Base-by-base conservation (phyloP, 2,797 vertebrate species). In the Syngnathus rostellatus region DNA sequence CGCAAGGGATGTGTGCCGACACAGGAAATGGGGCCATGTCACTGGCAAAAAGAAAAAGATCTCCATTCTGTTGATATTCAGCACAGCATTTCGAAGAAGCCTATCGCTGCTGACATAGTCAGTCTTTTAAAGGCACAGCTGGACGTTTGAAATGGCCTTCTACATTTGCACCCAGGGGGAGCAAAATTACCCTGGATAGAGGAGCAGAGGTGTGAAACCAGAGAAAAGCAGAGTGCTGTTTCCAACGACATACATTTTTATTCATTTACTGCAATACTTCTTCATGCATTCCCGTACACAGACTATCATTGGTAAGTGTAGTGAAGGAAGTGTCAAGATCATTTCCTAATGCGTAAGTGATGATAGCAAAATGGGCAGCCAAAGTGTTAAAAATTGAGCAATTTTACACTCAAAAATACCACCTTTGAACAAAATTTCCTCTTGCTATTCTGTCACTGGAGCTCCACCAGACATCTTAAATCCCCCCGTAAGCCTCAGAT, bases 91-190 rank as follows among this genome's bases (percentile, higher is more conserved):
- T 82, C 72, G 76, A 78, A 78, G 78, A 60, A 70, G 70, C 76
- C n/a, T 65, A 68, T 71, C 6, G 41, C 68, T 64, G 65, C 70
- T 78, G 78, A 78, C 80, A 31, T 31, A 31, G 31, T 31, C 31
- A 76, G 71, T 77, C 55, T 66, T 83, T 82, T 76, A 77, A 81
- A 82, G 68, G 73, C 80, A 83, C 85, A 85, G 78, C 80, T 81
- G 82, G 79, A 73, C 77, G 72, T 85, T 82, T 77, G 68, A 80
- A 82, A 76, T 65, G 73, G 76, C 77, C 75, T 81, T 81, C 74
- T 81, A 81, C 71, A 67, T 84, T 85, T 84, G 53, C 59, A 81
- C 78, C 72, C 63, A 37, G 63, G 77, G 73, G 68, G 57, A 53
- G 62, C 3, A 66, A 70, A 69, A 70, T 57, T 76, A 73, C 74